These are phyloP conservation scores for Leptothorax acervorum DNA, from an alignment of 2,888 invertebrate genomes.

Conservation along the genomic window DNA sequence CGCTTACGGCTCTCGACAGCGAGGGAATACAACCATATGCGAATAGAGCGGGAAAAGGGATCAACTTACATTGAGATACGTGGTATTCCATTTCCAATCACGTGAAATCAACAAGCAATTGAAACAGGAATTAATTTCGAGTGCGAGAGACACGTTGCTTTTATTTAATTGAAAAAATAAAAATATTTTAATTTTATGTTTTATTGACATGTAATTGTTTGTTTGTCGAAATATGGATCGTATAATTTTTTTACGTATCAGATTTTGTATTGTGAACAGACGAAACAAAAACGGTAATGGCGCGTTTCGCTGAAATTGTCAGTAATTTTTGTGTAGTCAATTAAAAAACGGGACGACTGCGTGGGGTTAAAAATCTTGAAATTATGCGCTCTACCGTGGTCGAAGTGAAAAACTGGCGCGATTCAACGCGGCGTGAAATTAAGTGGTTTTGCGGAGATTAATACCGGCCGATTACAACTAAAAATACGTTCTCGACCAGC, in stretches of 20 bases:
- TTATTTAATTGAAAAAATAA: constrained; percentile 6
- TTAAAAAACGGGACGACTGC: constrained; percentile 5
- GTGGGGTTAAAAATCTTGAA: constrained; percentile 47
- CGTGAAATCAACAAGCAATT: constrained; percentile 27
- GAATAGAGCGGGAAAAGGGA: neutral
- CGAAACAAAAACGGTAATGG: neutral
- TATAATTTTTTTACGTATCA: neutral
- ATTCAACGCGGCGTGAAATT: constrained; percentile 57
- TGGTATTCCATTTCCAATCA: constrained; percentile 28
- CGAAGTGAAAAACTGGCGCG: constrained; percentile 52
- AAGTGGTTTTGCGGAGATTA: constrained; percentile 56
- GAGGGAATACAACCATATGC: neutral
- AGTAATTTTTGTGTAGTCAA: constrained; percentile 14
- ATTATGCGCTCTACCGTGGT: constrained; percentile 27
- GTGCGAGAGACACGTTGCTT: neutral
- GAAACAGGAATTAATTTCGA: constrained; percentile 21
- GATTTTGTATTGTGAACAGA: neutral
- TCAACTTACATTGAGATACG: constrained; percentile 20
- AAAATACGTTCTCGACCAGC: constrained; percentile 49
- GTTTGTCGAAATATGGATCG: neutral
- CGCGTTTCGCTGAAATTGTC: constrained; percentile 2
- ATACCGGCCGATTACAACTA: constrained; percentile 51
- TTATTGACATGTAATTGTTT: neutral
- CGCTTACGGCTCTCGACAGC: neutral
- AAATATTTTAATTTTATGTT: constrained; percentile 18